These are phyloP conservation scores for Amiota communis DNA, from an alignment of 2,888 invertebrate species.

Conservation along the genomic window DNA sequence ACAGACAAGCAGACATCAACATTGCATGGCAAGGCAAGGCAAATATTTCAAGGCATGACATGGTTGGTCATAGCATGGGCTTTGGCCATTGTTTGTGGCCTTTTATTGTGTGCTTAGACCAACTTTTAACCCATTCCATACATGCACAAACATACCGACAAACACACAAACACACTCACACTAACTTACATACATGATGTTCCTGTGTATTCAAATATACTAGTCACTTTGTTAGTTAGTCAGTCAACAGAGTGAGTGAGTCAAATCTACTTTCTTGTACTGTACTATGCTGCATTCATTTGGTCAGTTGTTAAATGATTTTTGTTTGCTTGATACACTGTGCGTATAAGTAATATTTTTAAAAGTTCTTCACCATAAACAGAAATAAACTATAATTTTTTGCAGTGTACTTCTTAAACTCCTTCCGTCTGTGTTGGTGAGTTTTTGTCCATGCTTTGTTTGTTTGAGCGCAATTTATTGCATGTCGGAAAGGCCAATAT, in stretches of 20 bases:
- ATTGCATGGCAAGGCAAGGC: constrained; percentile 6
- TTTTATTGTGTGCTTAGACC: constrained; percentile 57
- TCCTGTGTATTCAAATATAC: constrained; percentile 57
- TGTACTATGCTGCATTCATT: constrained; percentile 39
- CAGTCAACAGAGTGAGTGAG: constrained; percentile 4
- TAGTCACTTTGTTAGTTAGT: constrained; percentile 8
- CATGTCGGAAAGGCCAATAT: constrained; percentile 68
- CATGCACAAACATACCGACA: constrained; percentile 30
- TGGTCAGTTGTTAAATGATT: constrained; percentile 51
- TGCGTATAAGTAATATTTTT: constrained; percentile 64
- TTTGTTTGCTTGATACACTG: constrained; percentile 60
- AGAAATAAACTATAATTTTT: background rate
- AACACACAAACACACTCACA: constrained; percentile 29
- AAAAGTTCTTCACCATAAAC: constrained; percentile 24
- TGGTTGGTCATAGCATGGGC: constrained; percentile 52
- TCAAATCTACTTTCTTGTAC: constrained; percentile 41
- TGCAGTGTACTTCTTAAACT: constrained; percentile 2
- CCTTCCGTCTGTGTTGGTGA: constrained; percentile 22
- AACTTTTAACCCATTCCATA: constrained; percentile 60
- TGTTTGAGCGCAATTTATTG: constrained; percentile 67
- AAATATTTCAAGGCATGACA: constrained; percentile 20
- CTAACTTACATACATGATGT: constrained; percentile 9
- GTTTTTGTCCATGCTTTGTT: constrained; percentile 59
- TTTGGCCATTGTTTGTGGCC: constrained; percentile 36
- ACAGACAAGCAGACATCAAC: constrained; percentile 5